phyloP scores from a whole-genome alignment of 1,140 invertebrate species.

The Eurosta solidaginis region DNA sequence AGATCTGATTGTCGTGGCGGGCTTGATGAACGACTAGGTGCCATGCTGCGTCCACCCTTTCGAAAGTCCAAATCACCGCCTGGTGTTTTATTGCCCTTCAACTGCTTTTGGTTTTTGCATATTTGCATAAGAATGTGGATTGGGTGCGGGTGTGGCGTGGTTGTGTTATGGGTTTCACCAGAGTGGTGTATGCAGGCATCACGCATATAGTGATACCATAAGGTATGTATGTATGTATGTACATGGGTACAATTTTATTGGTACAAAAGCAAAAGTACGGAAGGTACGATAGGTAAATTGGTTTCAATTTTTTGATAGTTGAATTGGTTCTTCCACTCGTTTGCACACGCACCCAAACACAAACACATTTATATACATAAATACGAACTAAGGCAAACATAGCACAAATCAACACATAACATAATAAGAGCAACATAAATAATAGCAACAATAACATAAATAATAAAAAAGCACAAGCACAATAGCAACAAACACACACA shows the following conservation, averaged over 20 bases:
- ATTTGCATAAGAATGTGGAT: background rate
- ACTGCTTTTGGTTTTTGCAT: conserved; percentile 32
- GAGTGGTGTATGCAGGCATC: background rate
- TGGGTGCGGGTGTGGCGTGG: background rate
- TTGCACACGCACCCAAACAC: conserved; percentile 14
- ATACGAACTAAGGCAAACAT: background rate
- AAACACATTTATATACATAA: conserved; percentile 17
- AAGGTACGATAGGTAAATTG: background rate
- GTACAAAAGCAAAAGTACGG: conserved; percentile 10
- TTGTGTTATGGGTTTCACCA: background rate
- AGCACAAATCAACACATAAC: background rate
- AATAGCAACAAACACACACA: background rate
- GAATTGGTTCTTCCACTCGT: conserved; percentile 3
- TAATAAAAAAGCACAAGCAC: conserved; percentile 22
- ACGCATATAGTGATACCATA: background rate
- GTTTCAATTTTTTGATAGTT: background rate
- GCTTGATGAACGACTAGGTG: conserved; percentile 61
- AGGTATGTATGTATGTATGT: background rate
- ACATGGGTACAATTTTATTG: background rate
- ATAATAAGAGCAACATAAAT: background rate
- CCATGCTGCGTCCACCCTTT: conserved; percentile 61
- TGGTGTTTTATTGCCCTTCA: conserved; percentile 40
- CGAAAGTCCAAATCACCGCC: conserved; percentile 51
- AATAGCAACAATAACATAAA: background rate
- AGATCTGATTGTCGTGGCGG: conserved; percentile 57